A percentile compares a stretch with the other conserved stretches of the same genome.
phyloP scores from a whole-genome alignment of 2,888 invertebrate species.

The Adineta ricciae region DNA sequence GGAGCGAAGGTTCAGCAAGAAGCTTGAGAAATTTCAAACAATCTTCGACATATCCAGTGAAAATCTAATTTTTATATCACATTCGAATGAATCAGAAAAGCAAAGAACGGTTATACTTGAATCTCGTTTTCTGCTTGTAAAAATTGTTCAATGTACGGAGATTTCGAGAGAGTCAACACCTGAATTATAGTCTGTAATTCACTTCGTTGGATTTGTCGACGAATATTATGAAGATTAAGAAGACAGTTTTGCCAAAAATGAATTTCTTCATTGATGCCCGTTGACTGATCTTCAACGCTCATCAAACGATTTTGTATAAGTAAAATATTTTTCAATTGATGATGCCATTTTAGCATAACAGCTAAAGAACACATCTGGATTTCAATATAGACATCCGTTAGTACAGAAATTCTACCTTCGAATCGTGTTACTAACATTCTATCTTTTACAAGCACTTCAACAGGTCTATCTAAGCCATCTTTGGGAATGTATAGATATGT shows the following conservation, averaged over 20 bases:
- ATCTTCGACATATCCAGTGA: background rate
- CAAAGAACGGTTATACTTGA: background rate
- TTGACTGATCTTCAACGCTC: background rate
- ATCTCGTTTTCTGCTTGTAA: background rate
- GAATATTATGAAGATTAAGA: background rate
- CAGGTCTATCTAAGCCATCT: background rate
- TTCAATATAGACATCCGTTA: too few relatives aligned
- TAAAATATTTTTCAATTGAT: background rate
- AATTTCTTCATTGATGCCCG: background rate
- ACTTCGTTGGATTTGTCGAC: background rate
- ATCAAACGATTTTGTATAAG: background rate
- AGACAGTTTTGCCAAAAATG: background rate
- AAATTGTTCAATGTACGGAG: background rate
- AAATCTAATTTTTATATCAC: background rate
- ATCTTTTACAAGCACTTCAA: background rate
- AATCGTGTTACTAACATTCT: background rate
- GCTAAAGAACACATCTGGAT: background rate
- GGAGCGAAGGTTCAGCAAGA: background rate
- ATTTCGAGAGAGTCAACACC: background rate
- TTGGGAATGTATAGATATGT: slow-evolving; percentile 9
- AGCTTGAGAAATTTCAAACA: slow-evolving; percentile 15
- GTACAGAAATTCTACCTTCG: background rate
- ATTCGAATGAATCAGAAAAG: background rate
- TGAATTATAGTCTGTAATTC: slow-evolving; percentile 8
- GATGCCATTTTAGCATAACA: slow-evolving; percentile 4